Evolutionary conservation across 2,113 vertebrate species (phyloP).

Genomic region (Brachyhypopomus occidentalis): DNA sequence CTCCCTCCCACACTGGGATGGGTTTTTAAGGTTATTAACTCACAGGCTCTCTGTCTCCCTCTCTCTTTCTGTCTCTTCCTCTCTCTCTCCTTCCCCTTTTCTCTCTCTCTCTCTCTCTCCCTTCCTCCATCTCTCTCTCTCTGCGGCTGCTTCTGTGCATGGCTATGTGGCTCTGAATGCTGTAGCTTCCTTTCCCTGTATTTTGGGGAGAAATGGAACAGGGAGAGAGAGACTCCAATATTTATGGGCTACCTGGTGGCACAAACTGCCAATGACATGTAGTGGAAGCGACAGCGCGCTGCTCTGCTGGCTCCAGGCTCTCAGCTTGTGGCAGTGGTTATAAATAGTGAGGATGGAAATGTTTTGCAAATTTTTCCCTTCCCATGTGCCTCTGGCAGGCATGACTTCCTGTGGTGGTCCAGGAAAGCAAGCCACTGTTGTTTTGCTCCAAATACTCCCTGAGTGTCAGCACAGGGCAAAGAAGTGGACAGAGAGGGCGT

Average conservation of each 20-base stretch:
- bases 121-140: neutral
- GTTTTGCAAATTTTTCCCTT: constrained; percentile 21
- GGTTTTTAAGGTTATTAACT: constrained; percentile 14
- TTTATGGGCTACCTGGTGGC: constrained; percentile 54
- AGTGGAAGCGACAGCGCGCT: constrained; percentile 41
- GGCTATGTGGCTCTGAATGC: neutral
- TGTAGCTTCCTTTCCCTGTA: constrained; percentile 15
- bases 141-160: neutral
- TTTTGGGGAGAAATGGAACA: neutral
- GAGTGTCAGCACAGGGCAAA: neutral
- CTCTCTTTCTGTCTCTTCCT: neutral
- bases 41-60: neutral
- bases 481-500: neutral
- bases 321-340: constrained; percentile 6
- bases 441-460: constrained; percentile 23
- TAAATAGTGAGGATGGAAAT: constrained; percentile 49
- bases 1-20: neutral
- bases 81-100: neutral
- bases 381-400: constrained; percentile 9
- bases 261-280: constrained; percentile 46
- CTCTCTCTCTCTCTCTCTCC: neutral
- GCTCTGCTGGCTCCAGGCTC: constrained; percentile 19
- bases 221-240: constrained; percentile 37
- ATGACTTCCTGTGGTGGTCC: neutral
- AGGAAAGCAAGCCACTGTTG: constrained; percentile 33